Evolutionary conservation across 1,140 invertebrate genomes (phyloP), one percentile per base, ranked within the genome.

Genomic region (Bombus sibiricus): DNA sequence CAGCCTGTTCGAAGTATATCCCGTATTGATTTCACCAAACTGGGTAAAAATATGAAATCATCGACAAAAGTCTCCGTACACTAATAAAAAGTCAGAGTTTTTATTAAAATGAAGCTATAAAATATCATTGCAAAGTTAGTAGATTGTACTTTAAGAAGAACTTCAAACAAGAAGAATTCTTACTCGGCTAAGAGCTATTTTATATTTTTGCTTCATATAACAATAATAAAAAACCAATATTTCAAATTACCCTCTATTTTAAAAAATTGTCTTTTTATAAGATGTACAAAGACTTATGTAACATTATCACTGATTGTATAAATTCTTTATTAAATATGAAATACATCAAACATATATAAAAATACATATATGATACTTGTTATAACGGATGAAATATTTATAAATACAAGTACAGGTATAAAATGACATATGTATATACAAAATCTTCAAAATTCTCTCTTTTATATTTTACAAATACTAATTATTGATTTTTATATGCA

Each of bases 21-120:
- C 83, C 15, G 12, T 85, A 68, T 4, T 85, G 2, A 59, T 85
- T 25, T 47, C 78, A 1, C 25, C 78, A 73, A 62, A 74, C 6
- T 43, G 32, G 83, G 82, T 84, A 84, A 66, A 43, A 34, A 66
- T 47, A 78, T 32, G 3, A 53, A 8, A 53, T 22, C 25, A 22
- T 57, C 13, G 3, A n/a, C 2, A 64, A n/a, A 12, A 62, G 28
- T 62, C 59, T 62, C 4, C 59, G 10, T 62, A 62, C 59, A 62
- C 10, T 10, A 2, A 62, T 10, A 62, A n/a, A n/a, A 62, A n/a
- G 28, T 62, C 59, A 62, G 12, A 53, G 18, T 5, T 62, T 59
- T 13, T 62, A 62, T 62, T n/a, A 12, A n/a, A 62, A 13, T 62
- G n/a, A 62, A n/a, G 3, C 4, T 47, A 47, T 18, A 53, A 53